phyloP scores from a whole-genome alignment of 1,140 invertebrate species.

The Euura lappo region DNA sequence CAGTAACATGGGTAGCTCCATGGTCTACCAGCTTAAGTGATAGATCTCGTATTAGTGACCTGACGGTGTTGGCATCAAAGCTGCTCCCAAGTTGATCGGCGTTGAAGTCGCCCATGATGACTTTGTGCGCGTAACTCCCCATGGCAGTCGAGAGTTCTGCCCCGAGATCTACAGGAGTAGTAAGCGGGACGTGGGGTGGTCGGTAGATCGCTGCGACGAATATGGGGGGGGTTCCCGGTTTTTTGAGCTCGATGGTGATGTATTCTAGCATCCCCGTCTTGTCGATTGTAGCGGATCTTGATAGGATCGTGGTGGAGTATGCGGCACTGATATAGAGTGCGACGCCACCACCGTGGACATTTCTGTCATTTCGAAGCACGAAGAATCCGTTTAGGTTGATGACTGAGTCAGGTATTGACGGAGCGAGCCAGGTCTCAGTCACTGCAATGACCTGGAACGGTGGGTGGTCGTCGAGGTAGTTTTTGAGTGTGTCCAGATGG shows the following conservation, averaged over 20 bases:
- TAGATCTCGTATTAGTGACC: background rate
- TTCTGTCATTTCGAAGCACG: no score
- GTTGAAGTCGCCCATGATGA: background rate
- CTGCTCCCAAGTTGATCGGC: background rate
- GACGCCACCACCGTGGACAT: no score
- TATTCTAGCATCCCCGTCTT: background rate
- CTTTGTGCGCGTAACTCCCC: background rate
- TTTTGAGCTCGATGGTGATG: background rate
- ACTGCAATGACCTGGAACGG: no score
- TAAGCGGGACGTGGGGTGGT: background rate
- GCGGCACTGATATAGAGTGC: background rate
- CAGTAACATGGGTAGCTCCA: background rate
- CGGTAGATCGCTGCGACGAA: background rate
- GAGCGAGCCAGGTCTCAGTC: no score
- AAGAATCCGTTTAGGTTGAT: no score
- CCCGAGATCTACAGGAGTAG: no score
- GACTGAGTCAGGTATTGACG: no score
- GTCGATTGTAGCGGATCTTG: background rate
- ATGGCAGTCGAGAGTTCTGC: background rate
- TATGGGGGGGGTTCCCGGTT: background rate
- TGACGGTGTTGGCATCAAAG: background rate
- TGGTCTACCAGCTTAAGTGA: background rate
- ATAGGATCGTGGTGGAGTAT: background rate
- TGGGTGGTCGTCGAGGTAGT: no score
- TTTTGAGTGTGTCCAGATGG: no score